These are phyloP conservation scores for Fragum sueziense DNA, from an alignment of 2,888 invertebrate genomes.

Conservation along the genomic window DNA sequence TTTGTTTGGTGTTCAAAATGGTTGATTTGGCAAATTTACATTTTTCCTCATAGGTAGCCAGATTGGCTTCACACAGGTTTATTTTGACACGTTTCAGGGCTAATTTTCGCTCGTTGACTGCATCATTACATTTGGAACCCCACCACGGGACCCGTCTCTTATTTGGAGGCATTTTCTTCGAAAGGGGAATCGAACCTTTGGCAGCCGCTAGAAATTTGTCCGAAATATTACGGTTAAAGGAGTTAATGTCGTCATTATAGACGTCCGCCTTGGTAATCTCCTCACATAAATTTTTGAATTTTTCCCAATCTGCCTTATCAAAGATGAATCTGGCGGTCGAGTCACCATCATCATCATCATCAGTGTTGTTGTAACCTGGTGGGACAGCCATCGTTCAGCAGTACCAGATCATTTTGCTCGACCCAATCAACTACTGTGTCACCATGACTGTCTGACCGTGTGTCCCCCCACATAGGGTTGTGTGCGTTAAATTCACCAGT, in stretches of 20 bases:
- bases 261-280: background rate
- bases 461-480: constrained; percentile 9
- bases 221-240: background rate
- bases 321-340: background rate
- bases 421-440: background rate
- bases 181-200: background rate
- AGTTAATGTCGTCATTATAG: constrained; percentile 5
- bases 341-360: background rate
- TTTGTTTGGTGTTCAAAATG: background rate
- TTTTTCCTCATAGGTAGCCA: constrained; percentile 9
- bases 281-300: background rate
- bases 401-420: background rate
- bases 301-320: constrained; percentile 12
- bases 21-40: background rate
- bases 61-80: constrained; percentile 20
- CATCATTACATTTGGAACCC: constrained; percentile 10
- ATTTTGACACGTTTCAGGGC: constrained; percentile 16
- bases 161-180: background rate
- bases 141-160: constrained; percentile 7
- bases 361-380: constrained; percentile 15
- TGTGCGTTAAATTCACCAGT: constrained; percentile 29
- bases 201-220: background rate
- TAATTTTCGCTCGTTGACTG: constrained; percentile 6
- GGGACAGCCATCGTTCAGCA: constrained; percentile 21
- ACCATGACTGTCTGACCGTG: background rate